Conservation (phyloP, 2,797 vertebrate genomes). For the Chrysocyon brachyurus region DNA sequence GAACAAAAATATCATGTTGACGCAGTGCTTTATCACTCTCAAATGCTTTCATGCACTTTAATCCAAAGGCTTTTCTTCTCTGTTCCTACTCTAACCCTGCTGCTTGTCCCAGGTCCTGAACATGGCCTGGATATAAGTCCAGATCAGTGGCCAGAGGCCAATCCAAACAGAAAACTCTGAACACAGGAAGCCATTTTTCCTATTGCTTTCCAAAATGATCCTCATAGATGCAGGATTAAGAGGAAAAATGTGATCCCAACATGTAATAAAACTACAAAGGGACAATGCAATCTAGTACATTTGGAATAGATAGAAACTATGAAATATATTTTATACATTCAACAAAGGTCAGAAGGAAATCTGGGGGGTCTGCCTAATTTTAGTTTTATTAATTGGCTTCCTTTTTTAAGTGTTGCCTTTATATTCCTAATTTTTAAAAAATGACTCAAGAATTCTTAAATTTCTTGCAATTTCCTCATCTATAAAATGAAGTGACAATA, state of each 20-base stretch:
- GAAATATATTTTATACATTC: neutral
- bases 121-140: neutral
- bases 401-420: neutral
- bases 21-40: neutral
- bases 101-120: neutral
- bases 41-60: neutral
- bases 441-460: conserved; percentile 25
- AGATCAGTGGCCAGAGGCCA: neutral
- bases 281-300: neutral
- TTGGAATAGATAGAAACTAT: neutral
- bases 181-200: neutral
- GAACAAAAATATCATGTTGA: neutral
- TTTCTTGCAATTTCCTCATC: neutral
- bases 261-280: neutral
- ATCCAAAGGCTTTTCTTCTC: neutral
- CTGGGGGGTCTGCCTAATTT: neutral
- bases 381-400: conserved; percentile 13
- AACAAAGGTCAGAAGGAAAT: conserved; percentile 21
- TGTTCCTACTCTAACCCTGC: neutral
- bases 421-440: neutral
- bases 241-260: neutral
- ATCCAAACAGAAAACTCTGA: neutral
- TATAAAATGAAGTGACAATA: neutral
- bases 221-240: neutral
- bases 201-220: neutral